phyloP scores from a whole-genome alignment of 2,888 invertebrate genomes.

The Glyphotaelius pellucidus region DNA sequence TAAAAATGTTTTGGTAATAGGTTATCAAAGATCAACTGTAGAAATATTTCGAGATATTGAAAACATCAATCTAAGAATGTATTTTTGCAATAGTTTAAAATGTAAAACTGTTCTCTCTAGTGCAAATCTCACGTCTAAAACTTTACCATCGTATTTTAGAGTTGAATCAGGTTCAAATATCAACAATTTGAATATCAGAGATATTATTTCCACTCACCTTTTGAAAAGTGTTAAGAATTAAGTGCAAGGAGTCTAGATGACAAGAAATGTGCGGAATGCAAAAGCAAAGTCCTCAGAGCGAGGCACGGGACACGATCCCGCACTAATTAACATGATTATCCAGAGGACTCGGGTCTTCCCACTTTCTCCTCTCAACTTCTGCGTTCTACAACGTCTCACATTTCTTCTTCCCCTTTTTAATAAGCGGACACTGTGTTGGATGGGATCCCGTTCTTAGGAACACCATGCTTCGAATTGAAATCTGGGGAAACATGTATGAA shows the following conservation, averaged over 20 bases:
- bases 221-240: neutral
- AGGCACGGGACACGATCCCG: conserved; percentile 40
- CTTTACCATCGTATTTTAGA: neutral
- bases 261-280: neutral
- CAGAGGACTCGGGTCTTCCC: neutral
- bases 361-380: neutral
- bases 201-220: neutral
- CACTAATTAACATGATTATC: conserved; percentile 48
- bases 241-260: neutral
- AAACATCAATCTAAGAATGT: neutral
- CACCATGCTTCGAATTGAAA: neutral
- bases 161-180: neutral
- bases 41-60: neutral
- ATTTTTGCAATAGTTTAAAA: neutral
- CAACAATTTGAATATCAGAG: neutral
- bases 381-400: neutral
- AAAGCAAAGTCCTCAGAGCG: conserved; percentile 13
- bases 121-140: neutral
- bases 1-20: too few species aligned
- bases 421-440: neutral
- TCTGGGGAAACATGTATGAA: neutral
- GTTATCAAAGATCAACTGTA: neutral
- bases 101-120: neutral
- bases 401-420: conserved; percentile 19
- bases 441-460: neutral